These are phyloP conservation scores for Styela clava DNA, from an alignment of 23 tunicate genomes.

Conservation along the genomic window DNA sequence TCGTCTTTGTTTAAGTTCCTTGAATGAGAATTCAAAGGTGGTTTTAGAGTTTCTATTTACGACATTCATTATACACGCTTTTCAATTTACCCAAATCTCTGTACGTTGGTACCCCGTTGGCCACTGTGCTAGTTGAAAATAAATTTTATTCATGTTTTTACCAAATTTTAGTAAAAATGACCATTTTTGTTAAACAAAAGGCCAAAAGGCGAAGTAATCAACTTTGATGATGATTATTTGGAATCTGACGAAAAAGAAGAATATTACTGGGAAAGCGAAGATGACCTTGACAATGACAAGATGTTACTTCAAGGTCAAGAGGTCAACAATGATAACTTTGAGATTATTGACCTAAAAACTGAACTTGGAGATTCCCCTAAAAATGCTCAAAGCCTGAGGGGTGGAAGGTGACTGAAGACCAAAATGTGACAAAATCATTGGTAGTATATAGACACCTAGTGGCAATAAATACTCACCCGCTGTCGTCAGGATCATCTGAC, in stretches of 20 bases:
- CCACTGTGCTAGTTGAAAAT: too few species aligned
- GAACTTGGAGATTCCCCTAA: too few species aligned
- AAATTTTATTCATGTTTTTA: too few species aligned
- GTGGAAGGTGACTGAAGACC: neutral
- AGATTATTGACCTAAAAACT: too few species aligned
- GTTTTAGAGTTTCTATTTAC: neutral
- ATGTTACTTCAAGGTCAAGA: slow-evolving; percentile 7
- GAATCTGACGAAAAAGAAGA: slow-evolving; percentile 8
- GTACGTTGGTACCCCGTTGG: too few species aligned
- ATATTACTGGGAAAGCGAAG: slow-evolving; percentile 3
- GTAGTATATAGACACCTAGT: neutral
- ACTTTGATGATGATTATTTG: slow-evolving; percentile 14
- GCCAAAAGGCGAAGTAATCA: slow-evolving; percentile 11
- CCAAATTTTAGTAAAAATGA: too few species aligned
- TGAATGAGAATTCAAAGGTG: too few species aligned
- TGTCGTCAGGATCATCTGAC: slow-evolving; percentile 47
- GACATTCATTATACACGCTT: neutral
- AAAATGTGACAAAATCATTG: neutral
- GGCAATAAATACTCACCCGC: slow-evolving; percentile 27
- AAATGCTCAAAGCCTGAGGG: too few species aligned
- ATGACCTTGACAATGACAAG: slow-evolving; percentile 1
- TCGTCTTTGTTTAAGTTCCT: slow-evolving; percentile 38
- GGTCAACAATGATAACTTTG: slow-evolving; percentile 6
- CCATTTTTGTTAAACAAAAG: neutral
- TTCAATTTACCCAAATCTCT: slow-evolving; percentile 4